These are phyloP conservation scores for Seriola rivoliana DNA, from an alignment of 2,113 vertebrate species.

Conservation along the genomic window DNA sequence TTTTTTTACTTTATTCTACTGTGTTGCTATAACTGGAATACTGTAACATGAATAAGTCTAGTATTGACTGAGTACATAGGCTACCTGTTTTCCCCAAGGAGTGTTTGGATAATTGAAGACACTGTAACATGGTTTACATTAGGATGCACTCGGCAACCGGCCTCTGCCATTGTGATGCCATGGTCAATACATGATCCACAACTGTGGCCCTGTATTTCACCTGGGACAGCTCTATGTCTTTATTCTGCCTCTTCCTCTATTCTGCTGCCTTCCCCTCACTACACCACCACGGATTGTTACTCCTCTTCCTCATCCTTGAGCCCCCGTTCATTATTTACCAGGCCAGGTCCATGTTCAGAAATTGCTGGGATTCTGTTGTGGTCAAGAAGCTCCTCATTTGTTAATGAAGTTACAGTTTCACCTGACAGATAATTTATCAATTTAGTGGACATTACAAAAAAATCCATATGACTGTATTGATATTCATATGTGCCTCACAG, in stretches of 20 bases:
- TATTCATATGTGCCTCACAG: not conserved
- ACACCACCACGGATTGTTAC: not conserved
- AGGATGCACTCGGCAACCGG: not conserved
- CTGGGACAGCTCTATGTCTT: not conserved
- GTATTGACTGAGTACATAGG: not conserved
- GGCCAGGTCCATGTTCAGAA: not conserved
- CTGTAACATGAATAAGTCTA: too few relatives aligned
- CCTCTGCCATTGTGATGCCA: not conserved
- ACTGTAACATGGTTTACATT: not conserved
- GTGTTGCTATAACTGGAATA: too few relatives aligned
- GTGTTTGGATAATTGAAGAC: not conserved
- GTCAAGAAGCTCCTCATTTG: not conserved
- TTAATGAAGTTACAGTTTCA: not conserved
- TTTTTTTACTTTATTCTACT: not conserved
- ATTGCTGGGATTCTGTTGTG: not conserved
- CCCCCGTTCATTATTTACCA: not conserved
- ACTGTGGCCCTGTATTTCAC: not conserved
- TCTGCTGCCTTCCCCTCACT: not conserved
- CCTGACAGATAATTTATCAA: not conserved
- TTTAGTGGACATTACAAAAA: not conserved
- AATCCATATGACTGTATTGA: not conserved
- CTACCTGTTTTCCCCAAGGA: not conserved
- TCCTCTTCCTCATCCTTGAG: not conserved
- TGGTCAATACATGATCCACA: not conserved
- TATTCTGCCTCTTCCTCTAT: not conserved